phyloP scores from a whole-genome alignment of 1,140 invertebrate genomes.

The Diorhabda sublineata region DNA sequence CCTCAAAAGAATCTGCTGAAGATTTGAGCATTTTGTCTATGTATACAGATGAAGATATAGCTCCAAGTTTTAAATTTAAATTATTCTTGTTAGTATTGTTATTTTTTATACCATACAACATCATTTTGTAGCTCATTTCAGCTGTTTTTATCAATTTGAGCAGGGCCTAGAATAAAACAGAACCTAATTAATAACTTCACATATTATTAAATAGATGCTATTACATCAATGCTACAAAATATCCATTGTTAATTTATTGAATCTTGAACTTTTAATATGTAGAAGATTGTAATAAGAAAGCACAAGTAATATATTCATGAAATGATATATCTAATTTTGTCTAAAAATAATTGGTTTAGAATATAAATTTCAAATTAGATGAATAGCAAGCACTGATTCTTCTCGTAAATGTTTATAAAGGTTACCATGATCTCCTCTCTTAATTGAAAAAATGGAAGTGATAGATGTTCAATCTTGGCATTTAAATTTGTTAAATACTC shows the following conservation, averaged over 20 bases:
- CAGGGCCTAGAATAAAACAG: conserved; percentile 26
- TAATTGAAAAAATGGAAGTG: conserved; percentile 36
- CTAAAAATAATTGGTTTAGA: too few species aligned
- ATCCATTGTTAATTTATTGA: too few species aligned
- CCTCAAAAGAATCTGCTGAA: conserved; percentile 26
- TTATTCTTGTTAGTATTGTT: conserved; percentile 33
- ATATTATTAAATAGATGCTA: too few species aligned
- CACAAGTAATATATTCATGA: too few species aligned
- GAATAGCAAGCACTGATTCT: too few species aligned
- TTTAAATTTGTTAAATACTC: conserved; percentile 41
- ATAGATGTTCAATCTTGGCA: conserved; percentile 38
- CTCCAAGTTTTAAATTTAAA: conserved; percentile 33
- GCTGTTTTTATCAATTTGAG: conserved; percentile 32
- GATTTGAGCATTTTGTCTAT: conserved; percentile 34
- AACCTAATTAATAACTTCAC: too few species aligned
- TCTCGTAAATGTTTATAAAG: too few species aligned
- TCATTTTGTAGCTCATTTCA: conserved; percentile 27
- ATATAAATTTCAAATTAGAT: too few species aligned
- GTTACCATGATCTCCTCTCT: conserved; percentile 39
- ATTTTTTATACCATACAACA: conserved; percentile 30
- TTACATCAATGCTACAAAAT: too few species aligned
- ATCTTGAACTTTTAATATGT: too few species aligned
- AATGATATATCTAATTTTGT: too few species aligned
- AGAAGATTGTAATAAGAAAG: too few species aligned
- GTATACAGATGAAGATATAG: conserved; percentile 33